Conservation (phyloP, 2,888 invertebrate species). For the Tetragonisca angustula region DNA sequence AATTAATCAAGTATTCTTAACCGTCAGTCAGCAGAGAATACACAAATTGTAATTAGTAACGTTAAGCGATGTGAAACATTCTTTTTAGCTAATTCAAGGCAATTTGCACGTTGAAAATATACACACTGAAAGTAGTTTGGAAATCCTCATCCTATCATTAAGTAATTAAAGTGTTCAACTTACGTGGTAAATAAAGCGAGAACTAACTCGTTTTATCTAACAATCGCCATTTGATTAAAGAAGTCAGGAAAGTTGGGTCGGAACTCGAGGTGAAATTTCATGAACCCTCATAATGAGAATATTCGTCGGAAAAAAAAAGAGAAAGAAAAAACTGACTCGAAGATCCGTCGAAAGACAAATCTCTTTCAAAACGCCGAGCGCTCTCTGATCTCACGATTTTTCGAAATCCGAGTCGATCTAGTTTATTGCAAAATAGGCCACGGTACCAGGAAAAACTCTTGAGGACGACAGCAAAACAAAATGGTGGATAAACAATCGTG, state of each 20-base stretch:
- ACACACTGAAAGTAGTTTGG: not conserved
- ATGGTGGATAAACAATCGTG: conserved; percentile 79
- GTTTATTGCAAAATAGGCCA: conserved; percentile 73
- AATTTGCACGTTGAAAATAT: not conserved
- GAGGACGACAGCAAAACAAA: conserved; percentile 75
- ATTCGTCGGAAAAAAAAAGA: not conserved
- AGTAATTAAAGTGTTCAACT: conserved; percentile 50
- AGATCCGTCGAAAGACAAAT: conserved; percentile 3
- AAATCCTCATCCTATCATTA: not conserved
- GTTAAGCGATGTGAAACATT: conserved; percentile 1
- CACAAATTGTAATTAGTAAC: conserved; percentile 7
- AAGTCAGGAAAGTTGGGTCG: conserved; percentile 80
- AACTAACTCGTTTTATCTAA: conserved; percentile 71
- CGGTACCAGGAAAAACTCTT: conserved; percentile 69
- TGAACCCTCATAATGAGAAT: conserved; percentile 70
- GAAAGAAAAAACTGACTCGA: not conserved
- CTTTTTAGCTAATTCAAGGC: not conserved
- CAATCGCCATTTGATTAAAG: conserved; percentile 77
- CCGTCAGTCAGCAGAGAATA: not conserved
- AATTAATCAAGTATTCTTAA: conserved; percentile 4
- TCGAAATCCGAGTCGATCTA: conserved; percentile 42
- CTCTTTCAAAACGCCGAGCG: conserved; percentile 17
- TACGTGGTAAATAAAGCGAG: conserved; percentile 69
- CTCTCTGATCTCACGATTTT: conserved; percentile 30
- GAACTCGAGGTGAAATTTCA: conserved; percentile 74